A percentile compares a stretch with the other conserved stretches of the same genome.
These are phyloP conservation scores for Calephelis virginiensis DNA, from an alignment of 1,140 invertebrate genomes.

Conservation along the genomic window DNA sequence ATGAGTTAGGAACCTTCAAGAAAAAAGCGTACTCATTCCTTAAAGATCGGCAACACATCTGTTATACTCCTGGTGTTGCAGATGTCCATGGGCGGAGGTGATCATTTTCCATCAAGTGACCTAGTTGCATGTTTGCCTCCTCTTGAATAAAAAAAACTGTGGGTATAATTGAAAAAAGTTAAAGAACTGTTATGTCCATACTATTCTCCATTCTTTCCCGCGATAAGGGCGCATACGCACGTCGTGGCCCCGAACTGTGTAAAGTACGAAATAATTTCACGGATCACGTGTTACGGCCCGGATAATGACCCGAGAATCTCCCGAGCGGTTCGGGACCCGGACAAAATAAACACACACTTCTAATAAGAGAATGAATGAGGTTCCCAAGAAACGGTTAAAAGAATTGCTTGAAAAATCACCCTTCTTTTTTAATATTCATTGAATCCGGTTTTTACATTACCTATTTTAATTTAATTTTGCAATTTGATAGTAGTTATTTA, in stretches of 20 bases:
- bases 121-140: too few species aligned
- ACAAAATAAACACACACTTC: slow-evolving; percentile 62
- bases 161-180: too few species aligned
- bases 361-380: slow-evolving; percentile 58
- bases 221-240: slow-evolving; percentile 53
- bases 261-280: slow-evolving; percentile 78
- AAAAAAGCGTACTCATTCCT: too few species aligned
- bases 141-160: too few species aligned
- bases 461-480: too few species aligned
- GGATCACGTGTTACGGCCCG: slow-evolving; percentile 63
- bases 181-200: slow-evolving; percentile 31
- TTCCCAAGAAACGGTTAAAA: slow-evolving; percentile 17
- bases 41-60: too few species aligned
- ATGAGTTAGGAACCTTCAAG: too few species aligned
- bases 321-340: slow-evolving; percentile 30
- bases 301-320: slow-evolving; percentile 65
- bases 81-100: too few species aligned
- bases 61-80: too few species aligned
- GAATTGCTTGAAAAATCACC: slow-evolving; percentile 16
- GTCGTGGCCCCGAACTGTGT: slow-evolving; percentile 53
- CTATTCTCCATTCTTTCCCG: slow-evolving; percentile 33
- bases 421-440: slow-evolving; percentile 5
- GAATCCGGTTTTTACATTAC: not conserved
- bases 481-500: too few species aligned
- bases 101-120: too few species aligned